A percentile compares a stretch with the other conserved stretches of the same genome.
phyloP scores from a whole-genome alignment of 1,140 invertebrate genomes.

The Hycleus phaleratus region DNA sequence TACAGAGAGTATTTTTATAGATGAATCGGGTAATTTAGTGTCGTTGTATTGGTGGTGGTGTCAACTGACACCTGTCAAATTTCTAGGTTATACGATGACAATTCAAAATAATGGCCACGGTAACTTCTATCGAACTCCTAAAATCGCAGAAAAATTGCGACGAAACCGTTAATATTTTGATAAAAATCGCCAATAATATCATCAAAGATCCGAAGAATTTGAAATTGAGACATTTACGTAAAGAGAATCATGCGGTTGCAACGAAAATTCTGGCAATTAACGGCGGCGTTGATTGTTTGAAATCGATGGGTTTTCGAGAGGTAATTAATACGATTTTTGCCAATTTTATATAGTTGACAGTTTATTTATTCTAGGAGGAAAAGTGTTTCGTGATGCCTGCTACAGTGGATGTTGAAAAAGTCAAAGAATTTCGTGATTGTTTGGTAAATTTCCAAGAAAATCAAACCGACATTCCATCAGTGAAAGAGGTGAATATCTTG shows the following conservation, averaged over 20 bases:
- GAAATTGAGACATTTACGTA: constrained; percentile 32
- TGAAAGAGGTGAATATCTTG: background rate
- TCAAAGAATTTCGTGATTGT: constrained; percentile 15
- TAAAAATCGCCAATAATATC: constrained; percentile 34
- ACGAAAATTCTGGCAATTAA: constrained; percentile 27
- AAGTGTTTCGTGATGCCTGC: constrained; percentile 12
- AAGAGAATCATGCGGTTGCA: constrained; percentile 27
- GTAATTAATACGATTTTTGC: constrained; percentile 16
- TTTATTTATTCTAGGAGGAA: constrained; percentile 22
- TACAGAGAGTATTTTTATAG: background rate
- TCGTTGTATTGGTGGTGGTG: background rate
- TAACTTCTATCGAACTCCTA: no score
- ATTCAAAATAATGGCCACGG: no score
- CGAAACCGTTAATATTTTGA: constrained; percentile 25
- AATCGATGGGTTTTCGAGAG: constrained; percentile 35
- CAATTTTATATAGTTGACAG: constrained; percentile 6
- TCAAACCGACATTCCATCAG: background rate
- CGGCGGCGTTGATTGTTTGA: constrained; percentile 31
- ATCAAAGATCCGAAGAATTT: constrained; percentile 28
- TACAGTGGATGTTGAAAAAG: constrained; percentile 2
- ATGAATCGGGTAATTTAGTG: background rate
- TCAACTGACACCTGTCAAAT: background rate
- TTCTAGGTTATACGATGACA: no score
- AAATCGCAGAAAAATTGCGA: constrained; percentile 16
- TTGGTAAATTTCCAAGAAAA: constrained; percentile 4